phyloP scores from a whole-genome alignment of 2,113 vertebrate species.

The Epinephelus cyanopodus region DNA sequence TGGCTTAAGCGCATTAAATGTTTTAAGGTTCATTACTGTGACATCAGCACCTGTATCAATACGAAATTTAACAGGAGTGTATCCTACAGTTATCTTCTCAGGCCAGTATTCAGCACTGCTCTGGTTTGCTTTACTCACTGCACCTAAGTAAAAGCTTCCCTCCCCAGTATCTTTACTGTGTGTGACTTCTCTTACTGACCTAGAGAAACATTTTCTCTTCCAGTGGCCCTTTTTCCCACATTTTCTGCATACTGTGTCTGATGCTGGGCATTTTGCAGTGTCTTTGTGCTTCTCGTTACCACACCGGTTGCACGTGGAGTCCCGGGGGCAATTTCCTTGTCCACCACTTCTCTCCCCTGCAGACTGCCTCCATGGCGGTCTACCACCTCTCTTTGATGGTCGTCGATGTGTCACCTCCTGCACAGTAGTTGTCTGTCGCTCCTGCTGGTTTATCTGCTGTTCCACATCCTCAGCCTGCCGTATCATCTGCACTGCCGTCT shows the following conservation, averaged over 20 bases:
- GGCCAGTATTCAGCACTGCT: too few species aligned
- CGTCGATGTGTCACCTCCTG: neutral
- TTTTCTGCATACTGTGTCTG: neutral
- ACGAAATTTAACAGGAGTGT: too few species aligned
- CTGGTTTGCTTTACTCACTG: too few species aligned
- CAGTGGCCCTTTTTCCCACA: neutral
- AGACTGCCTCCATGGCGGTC: too few species aligned
- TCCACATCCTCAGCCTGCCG: neutral
- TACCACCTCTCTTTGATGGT: neutral
- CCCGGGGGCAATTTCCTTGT: too few species aligned
- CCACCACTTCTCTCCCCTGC: neutral
- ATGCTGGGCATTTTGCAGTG: neutral
- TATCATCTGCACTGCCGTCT: neutral
- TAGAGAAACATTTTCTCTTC: neutral
- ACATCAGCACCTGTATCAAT: neutral
- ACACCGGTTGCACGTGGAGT: rapidly evolving
- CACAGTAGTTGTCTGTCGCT: neutral
- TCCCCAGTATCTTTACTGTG: neutral
- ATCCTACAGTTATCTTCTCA: too few species aligned
- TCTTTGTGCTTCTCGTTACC: neutral
- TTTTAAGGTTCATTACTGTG: neutral
- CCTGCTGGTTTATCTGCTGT: neutral
- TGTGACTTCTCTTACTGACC: neutral
- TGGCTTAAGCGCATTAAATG: neutral
- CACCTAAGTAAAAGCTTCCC: neutral